Base-by-base conservation (phyloP, 2,797 vertebrate species). In the Harpagifer antarcticus region DNA sequence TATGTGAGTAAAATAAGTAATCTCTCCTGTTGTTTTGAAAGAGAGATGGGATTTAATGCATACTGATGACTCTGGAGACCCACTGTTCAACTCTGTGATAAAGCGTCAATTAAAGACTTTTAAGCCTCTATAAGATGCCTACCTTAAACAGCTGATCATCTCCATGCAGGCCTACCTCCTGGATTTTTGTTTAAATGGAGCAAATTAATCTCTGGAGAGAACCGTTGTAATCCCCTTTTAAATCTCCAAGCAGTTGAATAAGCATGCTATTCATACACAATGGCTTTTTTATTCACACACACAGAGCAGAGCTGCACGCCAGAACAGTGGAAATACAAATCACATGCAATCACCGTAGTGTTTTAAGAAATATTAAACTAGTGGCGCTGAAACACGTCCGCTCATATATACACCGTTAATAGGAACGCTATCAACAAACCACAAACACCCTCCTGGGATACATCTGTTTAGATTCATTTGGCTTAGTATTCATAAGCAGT, bases 61-160 rank as follows among this genome's bases (percentile, higher is more conserved):
- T 96, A 94, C 87, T 95, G 94, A 96, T 96, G 92, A 94, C 95
- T 95, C 94, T 70, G 74, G 95, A 92, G 95, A 93, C 91, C 75
- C 56, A 68, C 83, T 65, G 84, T 87, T 92, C 87, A 90, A 92
- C 89, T 92, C 76, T 71, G 76, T 89, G 82, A 91, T 88, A 91
- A 90, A 83, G 87, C 75, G 61, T 89, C 88, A 90, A 93, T 94
- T 94, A 94, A 91, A 92, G 90, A 90, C 74, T 93, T 91, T 94
- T 91, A 92, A 95, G 92, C 87, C 85, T 91, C 88, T 78, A 91
- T 92, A 94, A 95, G 94, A 84, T 86, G 89, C 84, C 23, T 27
- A 88, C 90, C 91, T 93, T 91, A 91, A 89, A 93, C 88, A 91
- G 89, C 91, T 88, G 89, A 94, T 89, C 84, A 86, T 85, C 75